Conservation (phyloP, 2,113 vertebrate species). For the Otis tarda region DNA sequence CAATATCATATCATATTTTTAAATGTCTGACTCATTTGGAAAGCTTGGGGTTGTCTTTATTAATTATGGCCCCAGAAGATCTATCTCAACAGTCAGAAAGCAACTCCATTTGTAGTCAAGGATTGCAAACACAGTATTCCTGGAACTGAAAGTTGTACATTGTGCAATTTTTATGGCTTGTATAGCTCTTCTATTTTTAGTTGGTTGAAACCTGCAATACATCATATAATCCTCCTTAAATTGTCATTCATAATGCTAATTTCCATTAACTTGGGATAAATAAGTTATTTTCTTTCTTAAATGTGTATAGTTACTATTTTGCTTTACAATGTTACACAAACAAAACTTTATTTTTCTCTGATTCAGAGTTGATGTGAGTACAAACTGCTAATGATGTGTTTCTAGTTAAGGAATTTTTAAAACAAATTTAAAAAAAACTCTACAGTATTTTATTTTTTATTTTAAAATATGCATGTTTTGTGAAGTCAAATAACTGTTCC, state of each 20-base stretch:
- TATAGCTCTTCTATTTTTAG: constrained; percentile 31
- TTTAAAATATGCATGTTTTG: neutral
- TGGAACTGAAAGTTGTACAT: constrained; percentile 30
- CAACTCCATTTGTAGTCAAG: constrained; percentile 42
- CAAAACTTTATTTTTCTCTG: neutral
- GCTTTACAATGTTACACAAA: neutral
- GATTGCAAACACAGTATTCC: neutral
- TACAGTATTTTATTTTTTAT: neutral
- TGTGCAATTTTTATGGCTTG: constrained; percentile 50
- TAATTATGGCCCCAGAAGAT: constrained; percentile 15
- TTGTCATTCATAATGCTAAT: constrained; percentile 4
- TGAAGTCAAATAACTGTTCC: neutral
- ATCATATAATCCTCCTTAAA: constrained; percentile 16
- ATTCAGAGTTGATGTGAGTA: neutral
- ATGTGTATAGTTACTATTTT: neutral
- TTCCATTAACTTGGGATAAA: neutral
- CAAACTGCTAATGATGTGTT: neutral
- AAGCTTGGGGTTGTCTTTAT: neutral
- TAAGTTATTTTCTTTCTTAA: neutral
- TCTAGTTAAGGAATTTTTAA: neutral
- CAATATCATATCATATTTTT: neutral
- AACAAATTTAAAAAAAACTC: fast-evolving
- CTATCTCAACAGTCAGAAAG: neutral
- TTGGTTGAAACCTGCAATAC: constrained; percentile 10
- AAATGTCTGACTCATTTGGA: neutral